Percentiles rank a stretch among this genome's conserved stretches.
Conservation (phyloP, 2,113 vertebrate species). For the Cynoglossus semilaevis region DNA sequence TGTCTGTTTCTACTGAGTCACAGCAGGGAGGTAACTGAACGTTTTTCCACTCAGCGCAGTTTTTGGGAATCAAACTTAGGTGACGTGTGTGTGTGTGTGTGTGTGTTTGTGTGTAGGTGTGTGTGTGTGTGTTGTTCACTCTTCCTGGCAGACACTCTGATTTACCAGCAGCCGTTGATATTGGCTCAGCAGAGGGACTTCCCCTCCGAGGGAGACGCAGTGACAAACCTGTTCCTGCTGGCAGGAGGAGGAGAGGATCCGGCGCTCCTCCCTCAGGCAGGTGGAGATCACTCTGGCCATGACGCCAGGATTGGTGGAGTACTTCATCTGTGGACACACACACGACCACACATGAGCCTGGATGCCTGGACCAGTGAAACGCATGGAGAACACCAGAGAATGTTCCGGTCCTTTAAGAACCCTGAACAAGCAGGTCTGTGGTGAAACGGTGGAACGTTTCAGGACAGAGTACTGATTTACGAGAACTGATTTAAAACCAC, state of each 20-base stretch:
- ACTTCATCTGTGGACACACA: conserved; percentile 80
- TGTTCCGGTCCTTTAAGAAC: too few species aligned
- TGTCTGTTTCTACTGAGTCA: too few species aligned
- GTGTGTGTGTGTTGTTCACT: background rate
- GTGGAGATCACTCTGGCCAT: conserved; percentile 89
- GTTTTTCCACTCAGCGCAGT: background rate
- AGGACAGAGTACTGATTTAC: conserved; percentile 8
- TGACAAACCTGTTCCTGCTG: conserved; percentile 89
- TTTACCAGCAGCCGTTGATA: conserved; percentile 31
- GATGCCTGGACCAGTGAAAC: too few species aligned
- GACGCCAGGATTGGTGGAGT: conserved; percentile 82
- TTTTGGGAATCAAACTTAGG: conserved; percentile 19
- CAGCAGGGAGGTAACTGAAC: background rate
- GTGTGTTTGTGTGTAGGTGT: conserved; percentile 3
- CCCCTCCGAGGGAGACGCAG: conserved; percentile 9
- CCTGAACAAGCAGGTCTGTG: too few species aligned
- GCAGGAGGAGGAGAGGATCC: conserved; percentile 87
- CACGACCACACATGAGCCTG: background rate
- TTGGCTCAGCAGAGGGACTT: conserved; percentile 23
- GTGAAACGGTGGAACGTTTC: too few species aligned
- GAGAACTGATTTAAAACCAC: background rate
- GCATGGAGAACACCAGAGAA: too few species aligned
- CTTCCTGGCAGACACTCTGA: conserved; percentile 27
- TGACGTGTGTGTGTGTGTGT: conserved; percentile 12
- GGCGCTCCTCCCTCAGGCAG: conserved; percentile 90